Conservation (phyloP, 2,888 invertebrate genomes). For the Hirudinaria manillensis region DNA sequence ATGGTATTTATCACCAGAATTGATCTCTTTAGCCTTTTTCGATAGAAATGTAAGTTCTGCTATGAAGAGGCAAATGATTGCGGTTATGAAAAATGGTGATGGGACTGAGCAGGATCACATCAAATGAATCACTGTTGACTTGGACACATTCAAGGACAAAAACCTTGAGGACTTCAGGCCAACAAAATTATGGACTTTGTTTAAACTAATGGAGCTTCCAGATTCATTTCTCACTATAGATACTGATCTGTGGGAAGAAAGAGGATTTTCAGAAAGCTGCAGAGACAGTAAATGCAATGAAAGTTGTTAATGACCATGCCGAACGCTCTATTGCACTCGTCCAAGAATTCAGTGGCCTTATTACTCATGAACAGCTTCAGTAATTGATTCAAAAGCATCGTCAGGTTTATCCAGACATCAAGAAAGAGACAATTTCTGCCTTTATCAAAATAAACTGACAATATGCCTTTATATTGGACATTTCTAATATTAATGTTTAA, state of each 20-base stretch:
- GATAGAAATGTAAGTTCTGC: constrained; percentile 18
- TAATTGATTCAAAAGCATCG: not conserved
- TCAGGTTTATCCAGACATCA: not conserved
- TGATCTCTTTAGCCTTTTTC: constrained; percentile 21
- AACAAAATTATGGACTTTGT: constrained; percentile 19
- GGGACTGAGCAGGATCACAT: constrained; percentile 15
- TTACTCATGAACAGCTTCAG: constrained; percentile 22
- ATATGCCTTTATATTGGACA: too few relatives aligned
- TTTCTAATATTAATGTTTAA: not conserved
- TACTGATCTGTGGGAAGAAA: constrained; percentile 21
- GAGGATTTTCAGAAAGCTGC: constrained; percentile 20
- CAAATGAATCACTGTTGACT: constrained; percentile 24
- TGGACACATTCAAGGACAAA: constrained; percentile 21
- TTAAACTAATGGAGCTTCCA: constrained; percentile 28
- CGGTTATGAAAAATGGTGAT: constrained; percentile 18
- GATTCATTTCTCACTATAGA: constrained; percentile 29
- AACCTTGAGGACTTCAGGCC: constrained; percentile 22
- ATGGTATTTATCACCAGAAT: constrained; percentile 26
- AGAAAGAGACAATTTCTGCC: not conserved
- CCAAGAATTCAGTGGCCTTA: constrained; percentile 26
- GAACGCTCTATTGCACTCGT: constrained; percentile 25
- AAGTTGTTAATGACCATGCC: constrained; percentile 28
- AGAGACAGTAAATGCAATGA: constrained; percentile 4
- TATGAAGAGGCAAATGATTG: constrained; percentile 20
- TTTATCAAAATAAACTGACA: not conserved